phyloP scores from a whole-genome alignment of 2,113 vertebrate species.

The Marmota flaviventris region DNA sequence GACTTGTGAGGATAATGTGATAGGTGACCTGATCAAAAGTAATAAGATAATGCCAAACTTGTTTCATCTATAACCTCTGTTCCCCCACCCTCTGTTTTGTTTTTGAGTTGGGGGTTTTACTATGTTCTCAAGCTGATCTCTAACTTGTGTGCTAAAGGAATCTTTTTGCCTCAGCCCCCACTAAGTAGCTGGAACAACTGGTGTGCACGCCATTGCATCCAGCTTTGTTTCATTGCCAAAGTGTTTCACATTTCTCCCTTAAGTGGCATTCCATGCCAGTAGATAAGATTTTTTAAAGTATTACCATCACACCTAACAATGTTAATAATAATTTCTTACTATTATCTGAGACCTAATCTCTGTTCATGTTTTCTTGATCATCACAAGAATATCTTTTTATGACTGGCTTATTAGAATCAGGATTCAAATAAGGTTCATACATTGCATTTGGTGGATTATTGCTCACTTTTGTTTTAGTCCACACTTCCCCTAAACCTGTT shows the following conservation, averaged over 20 bases:
- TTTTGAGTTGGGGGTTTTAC: neutral
- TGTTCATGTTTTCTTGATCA: neutral
- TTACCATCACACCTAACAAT: neutral
- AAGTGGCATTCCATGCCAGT: neutral
- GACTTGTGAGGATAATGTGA: neutral
- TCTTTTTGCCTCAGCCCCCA: too few relatives aligned
- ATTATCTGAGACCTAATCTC: neutral
- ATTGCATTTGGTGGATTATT: neutral
- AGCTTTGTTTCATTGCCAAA: neutral
- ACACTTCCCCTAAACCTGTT: neutral
- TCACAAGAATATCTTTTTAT: neutral
- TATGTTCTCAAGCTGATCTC: too few relatives aligned
- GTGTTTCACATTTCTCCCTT: neutral
- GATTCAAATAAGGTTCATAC: neutral
- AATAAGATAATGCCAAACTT: neutral
- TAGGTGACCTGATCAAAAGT: neutral
- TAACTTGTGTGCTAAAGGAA: too few relatives aligned
- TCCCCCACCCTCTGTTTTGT: too few relatives aligned
- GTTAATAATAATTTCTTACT: neutral
- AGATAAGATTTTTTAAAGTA: neutral
- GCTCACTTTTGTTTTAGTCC: neutral
- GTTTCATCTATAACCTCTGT: neutral
- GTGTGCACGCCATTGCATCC: too few relatives aligned
- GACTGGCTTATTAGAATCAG: slow-evolving; percentile 10
- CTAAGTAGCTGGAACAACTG: too few relatives aligned